phyloP scores from a whole-genome alignment of 2,113 vertebrate species.

The Spizaetus ornatus region DNA sequence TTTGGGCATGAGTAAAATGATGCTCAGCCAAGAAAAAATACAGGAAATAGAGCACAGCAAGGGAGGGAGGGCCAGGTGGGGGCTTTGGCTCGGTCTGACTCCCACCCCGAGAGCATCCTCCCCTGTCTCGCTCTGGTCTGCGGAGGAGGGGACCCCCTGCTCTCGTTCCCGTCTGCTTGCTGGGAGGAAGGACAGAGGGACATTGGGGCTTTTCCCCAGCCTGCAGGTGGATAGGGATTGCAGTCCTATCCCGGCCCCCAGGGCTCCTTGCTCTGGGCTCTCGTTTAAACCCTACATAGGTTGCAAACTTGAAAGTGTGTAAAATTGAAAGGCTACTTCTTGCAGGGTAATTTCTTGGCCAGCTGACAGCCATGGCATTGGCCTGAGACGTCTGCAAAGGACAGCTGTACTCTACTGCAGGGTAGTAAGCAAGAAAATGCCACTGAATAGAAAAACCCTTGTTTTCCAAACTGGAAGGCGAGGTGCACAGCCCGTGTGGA shows the following conservation, averaged over 20 bases:
- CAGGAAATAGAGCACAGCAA: neutral
- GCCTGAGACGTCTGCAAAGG: neutral
- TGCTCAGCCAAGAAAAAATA: neutral
- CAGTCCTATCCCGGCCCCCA: neutral
- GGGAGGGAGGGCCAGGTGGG: neutral
- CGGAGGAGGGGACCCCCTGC: neutral
- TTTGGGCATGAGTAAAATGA: neutral
- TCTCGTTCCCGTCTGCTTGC: neutral
- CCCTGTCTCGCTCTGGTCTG: neutral
- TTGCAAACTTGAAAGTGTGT: neutral
- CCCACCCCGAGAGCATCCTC: neutral
- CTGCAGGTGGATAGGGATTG: neutral
- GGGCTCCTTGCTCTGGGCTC: neutral
- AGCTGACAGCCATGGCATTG: neutral
- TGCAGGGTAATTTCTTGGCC: neutral
- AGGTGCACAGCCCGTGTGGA: neutral
- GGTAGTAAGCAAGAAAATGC: neutral
- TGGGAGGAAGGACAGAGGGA: neutral
- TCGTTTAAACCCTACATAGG: neutral
- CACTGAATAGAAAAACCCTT: neutral
- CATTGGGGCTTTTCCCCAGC: neutral
- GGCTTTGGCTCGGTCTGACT: neutral
- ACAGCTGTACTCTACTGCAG: neutral
- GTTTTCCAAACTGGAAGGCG: neutral
- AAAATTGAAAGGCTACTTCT: neutral